These are phyloP conservation scores for Drosophila ananassae DNA, from an alignment of 1,140 invertebrate species.

Conservation along the genomic window DNA sequence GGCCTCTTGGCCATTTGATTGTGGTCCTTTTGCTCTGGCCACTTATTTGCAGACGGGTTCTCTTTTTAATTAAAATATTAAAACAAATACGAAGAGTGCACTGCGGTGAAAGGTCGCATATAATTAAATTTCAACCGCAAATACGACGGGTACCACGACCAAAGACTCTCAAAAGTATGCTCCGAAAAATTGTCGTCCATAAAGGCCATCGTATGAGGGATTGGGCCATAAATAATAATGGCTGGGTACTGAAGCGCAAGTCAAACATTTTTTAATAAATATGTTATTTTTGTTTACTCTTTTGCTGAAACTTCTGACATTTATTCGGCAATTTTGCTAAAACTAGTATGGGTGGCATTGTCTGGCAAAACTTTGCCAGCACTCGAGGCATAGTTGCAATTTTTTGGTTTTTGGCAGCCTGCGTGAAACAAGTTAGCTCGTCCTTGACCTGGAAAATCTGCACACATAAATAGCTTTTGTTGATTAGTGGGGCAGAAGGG, in stretches of 20 bases:
- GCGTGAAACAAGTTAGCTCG: conserved; percentile 10
- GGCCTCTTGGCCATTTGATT: conserved; percentile 56
- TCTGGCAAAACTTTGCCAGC: conserved; percentile 6
- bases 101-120: conserved; percentile 1
- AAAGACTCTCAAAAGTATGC: conserved; percentile 43
- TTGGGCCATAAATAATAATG: conserved; percentile 55
- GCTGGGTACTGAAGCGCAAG: conserved; percentile 46
- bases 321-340: conserved; percentile 35
- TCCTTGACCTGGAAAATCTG: conserved; percentile 58
- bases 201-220: conserved; percentile 5
- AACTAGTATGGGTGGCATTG: conserved; percentile 26
- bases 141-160: conserved; percentile 14
- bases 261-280: conserved; percentile 71
- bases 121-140: conserved; percentile 60
- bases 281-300: conserved; percentile 47
- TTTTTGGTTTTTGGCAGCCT: conserved; percentile 40
- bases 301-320: conserved; percentile 10
- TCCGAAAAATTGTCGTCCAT: background rate
- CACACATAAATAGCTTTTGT: conserved; percentile 56
- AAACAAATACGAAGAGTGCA: conserved; percentile 36
- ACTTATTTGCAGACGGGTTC: conserved; percentile 44
- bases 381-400: conserved; percentile 39
- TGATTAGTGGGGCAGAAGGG: conserved; percentile 48
- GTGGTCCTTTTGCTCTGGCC: conserved; percentile 54
- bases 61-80: conserved; percentile 63